Evolutionary conservation across 2,888 invertebrate genomes (phyloP).

Genomic region (Oxystoma pomonae): DNA sequence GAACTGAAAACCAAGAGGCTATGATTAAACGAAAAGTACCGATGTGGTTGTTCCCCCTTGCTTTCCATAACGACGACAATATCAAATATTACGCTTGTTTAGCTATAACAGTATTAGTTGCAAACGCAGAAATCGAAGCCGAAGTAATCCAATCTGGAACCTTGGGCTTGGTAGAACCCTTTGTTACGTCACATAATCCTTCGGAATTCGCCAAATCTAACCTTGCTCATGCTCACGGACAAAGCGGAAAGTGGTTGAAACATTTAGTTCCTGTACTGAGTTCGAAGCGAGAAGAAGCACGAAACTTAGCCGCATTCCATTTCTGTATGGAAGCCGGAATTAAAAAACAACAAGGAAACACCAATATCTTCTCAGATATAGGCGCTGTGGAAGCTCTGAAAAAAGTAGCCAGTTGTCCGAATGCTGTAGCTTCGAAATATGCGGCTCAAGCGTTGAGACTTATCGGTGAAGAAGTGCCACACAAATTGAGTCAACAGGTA

Average conservation of each 20-base stretch:
- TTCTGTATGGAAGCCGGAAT: slow-evolving; percentile 99
- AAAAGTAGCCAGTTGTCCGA: slow-evolving; percentile 95
- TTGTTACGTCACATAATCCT: slow-evolving; percentile 91
- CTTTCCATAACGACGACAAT: slow-evolving; percentile 94
- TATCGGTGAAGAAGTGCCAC: slow-evolving; percentile 96
- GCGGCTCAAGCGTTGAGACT: slow-evolving; percentile 88
- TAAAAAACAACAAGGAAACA: slow-evolving; percentile 89
- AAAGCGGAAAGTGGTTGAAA: slow-evolving; percentile 92
- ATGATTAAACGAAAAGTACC: slow-evolving; percentile 95
- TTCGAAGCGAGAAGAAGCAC: slow-evolving; percentile 92
- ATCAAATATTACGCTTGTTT: slow-evolving; percentile 98
- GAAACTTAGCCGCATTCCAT: slow-evolving; percentile 96
- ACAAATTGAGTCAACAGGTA: slow-evolving; percentile 96
- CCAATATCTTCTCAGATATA: slow-evolving; percentile 88
- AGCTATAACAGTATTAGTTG: slow-evolving; percentile 93
- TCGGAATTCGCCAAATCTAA: slow-evolving; percentile 91
- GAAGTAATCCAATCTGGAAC: slow-evolving; percentile 96
- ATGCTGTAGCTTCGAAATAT: slow-evolving; percentile 95
- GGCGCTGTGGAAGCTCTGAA: slow-evolving; percentile 94
- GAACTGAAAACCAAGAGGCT: slow-evolving; percentile 93
- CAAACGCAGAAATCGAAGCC: slow-evolving; percentile 97
- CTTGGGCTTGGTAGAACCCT: slow-evolving; percentile 92
- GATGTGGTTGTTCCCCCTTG: slow-evolving; percentile 96
- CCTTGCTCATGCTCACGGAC: slow-evolving; percentile 90
- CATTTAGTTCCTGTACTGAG: slow-evolving; percentile 89